Evolutionary conservation across 1,140 invertebrate genomes (phyloP).

Genomic region (Aleiodes sp.): DNA sequence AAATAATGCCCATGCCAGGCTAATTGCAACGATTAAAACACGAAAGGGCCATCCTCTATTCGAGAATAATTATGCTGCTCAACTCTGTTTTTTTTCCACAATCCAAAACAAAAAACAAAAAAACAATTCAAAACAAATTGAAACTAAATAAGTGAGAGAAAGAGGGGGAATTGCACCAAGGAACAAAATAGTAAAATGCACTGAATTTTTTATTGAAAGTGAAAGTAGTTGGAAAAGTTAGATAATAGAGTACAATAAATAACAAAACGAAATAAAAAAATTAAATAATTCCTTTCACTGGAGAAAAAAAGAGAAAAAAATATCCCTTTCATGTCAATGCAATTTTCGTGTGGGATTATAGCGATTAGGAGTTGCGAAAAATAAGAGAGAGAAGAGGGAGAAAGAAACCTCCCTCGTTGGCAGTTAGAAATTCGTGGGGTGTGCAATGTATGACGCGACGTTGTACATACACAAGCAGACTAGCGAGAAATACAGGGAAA

Average conservation of each 20-base stretch:
- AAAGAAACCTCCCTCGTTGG: not conserved
- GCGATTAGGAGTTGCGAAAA: not conserved
- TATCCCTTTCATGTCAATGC: not conserved
- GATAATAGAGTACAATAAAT: no score
- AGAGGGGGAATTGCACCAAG: no score
- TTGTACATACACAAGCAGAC: not conserved
- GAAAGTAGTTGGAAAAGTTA: no score
- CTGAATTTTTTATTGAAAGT: no score
- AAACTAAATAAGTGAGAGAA: no score
- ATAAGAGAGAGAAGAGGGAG: not conserved
- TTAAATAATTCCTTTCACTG: not conserved
- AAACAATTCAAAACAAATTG: no score
- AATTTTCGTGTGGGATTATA: not conserved
- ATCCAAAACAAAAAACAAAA: no score
- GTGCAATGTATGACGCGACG: not conserved
- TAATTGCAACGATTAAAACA: slow-evolving; percentile 20
- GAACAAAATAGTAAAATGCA: no score
- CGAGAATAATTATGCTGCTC: not conserved
- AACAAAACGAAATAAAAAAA: not conserved
- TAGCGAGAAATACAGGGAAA: not conserved
- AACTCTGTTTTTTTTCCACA: no score
- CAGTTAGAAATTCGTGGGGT: slow-evolving; percentile 5
- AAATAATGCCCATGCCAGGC: not conserved
- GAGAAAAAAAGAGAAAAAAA: not conserved
- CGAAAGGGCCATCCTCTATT: not conserved